These are phyloP conservation scores for Sander lucioperca DNA, from an alignment of 2,113 vertebrate genomes.

Conservation along the genomic window DNA sequence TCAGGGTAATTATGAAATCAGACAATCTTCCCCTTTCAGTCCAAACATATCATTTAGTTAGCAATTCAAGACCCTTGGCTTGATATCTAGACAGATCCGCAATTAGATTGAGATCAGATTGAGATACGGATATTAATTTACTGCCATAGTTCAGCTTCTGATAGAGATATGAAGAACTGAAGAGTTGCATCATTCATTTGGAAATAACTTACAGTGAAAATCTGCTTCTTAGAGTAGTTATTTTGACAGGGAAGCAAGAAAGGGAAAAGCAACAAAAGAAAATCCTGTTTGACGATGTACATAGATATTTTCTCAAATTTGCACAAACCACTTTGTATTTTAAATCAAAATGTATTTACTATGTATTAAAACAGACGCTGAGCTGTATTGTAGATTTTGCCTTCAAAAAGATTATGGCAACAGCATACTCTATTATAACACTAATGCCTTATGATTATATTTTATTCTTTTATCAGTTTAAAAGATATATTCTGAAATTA, in stretches of 20 bases:
- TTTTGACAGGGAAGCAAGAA: neutral
- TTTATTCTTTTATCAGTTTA: neutral
- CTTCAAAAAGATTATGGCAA: slow-evolving; percentile 1
- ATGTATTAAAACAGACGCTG: neutral
- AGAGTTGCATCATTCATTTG: neutral
- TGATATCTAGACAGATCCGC: slow-evolving; percentile 42
- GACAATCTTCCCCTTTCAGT: slow-evolving; percentile 74
- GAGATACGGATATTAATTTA: slow-evolving; percentile 33
- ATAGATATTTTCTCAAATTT: neutral
- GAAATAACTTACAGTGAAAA: neutral
- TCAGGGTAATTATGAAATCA: slow-evolving; percentile 81
- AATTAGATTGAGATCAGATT: slow-evolving; percentile 41
- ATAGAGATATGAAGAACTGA: slow-evolving; percentile 3
- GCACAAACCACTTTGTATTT: neutral
- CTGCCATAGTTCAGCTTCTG: slow-evolving; percentile 28
- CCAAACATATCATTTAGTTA: slow-evolving; percentile 79
- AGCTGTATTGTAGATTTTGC: neutral
- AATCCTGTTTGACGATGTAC: neutral
- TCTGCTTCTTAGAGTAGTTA: neutral
- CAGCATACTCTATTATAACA: neutral
- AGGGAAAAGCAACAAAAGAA: neutral
- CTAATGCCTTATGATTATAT: neutral
- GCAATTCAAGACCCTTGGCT: slow-evolving; percentile 52
- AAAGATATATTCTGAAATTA: neutral
- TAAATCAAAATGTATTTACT: neutral